Evolutionary conservation across 2,797 vertebrate species (phyloP), one percentile per base, ranked within the genome.

Genomic region (Sarcophilus harrisii): DNA sequence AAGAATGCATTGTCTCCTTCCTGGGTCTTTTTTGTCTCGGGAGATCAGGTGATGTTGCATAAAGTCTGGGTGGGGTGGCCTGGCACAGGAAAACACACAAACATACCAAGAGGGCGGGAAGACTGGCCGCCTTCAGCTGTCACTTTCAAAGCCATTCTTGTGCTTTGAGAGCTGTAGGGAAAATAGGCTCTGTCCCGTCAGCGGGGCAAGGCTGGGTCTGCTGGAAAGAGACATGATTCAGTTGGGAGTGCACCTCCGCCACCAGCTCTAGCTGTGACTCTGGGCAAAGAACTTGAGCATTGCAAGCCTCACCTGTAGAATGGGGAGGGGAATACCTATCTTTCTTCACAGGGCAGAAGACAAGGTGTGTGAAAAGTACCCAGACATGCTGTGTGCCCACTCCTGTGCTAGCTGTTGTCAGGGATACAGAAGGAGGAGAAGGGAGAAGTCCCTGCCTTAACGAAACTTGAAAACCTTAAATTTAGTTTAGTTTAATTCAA

Each of bases 11-110:
- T 92, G 58, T 98, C 92, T 30, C 93, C 73, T 1, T 27, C 54
- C 58, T 93, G 89, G 58, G 94, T 95, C 73, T 97, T 96, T 94
- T 91, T 49, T 92, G 96, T 93, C 96, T 96, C 92, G 96, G 96
- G 95, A 94, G 98, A 91, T 97, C 21, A 11, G 93, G 94, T 87
- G 57, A 95, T 0, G 0, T 96, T 96, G 97, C 24, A 58, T 89
- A 90, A 89, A 97, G 66, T 55, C 91, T 0, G 12, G 28, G 89
- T 92, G 52, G 95, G 58, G 66, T 55, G 2, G 93, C 49, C 11
- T 52, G 58, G 45, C 16, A 12, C 1, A 0, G 32, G 32, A 24
- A n/a, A 30, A 58, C 54, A 29, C 21, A 87, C 73, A 87, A 87
- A 87, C 73, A 87, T 87, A 87, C 73, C 73, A 87, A 38, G 38